These are phyloP conservation scores for Trachurus trachurus DNA, from an alignment of 2,797 vertebrate species.

Conservation along the genomic window DNA sequence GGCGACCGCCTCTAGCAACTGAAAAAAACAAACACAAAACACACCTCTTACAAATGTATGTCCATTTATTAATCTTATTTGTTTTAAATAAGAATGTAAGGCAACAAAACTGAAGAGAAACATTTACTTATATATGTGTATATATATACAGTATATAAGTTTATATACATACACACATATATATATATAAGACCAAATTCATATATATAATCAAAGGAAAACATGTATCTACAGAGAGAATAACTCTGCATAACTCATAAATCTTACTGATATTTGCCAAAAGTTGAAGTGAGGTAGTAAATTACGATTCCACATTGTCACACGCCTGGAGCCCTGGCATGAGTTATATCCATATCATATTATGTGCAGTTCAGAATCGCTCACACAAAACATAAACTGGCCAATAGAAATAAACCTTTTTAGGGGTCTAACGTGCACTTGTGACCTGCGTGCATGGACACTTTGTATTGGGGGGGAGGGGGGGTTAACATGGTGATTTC, in stretches of 20 bases:
- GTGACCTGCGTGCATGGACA: constrained; percentile 64
- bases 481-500: constrained; percentile 78
- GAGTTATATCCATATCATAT: constrained; percentile 66
- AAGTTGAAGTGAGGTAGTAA: constrained; percentile 92
- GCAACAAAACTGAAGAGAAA: constrained; percentile 51
- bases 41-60: constrained; percentile 61
- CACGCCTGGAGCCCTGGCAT: constrained; percentile 66
- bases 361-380: constrained; percentile 58
- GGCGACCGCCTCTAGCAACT: constrained; percentile 11
- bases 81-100: constrained; percentile 82
- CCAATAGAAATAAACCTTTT: constrained; percentile 43
- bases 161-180: not conserved
- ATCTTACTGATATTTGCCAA: constrained; percentile 74
- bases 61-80: constrained; percentile 77
- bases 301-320: constrained; percentile 78
- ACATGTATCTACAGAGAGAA: constrained; percentile 65
- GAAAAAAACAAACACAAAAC: constrained; percentile 41
- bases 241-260: constrained; percentile 70
- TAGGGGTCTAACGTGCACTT: constrained; percentile 51
- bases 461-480: constrained; percentile 22
- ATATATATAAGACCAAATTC: constrained; percentile 56
- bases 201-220: constrained; percentile 59
- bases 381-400: constrained; percentile 61
- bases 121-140: constrained; percentile 36
- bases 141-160: not conserved